Base-by-base conservation (phyloP, 2,797 vertebrate species). In the Microchirus variegatus region DNA sequence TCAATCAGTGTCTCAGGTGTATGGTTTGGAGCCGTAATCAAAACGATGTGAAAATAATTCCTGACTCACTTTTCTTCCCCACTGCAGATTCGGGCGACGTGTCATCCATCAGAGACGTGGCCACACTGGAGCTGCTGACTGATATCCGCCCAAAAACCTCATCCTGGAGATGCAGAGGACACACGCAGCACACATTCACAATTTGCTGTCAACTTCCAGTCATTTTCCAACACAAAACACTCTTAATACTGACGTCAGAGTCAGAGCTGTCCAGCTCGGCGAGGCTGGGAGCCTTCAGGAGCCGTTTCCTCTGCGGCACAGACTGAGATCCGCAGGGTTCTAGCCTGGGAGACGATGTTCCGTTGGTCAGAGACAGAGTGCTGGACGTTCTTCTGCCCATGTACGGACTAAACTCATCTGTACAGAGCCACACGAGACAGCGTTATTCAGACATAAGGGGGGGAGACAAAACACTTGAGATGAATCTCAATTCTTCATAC, bases 181-280 rank as follows among this genome's bases (percentile, higher is more conserved):
- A 61, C 6, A 59, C 67, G n/a, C 18, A 56, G 15, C 26, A 74
- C 22, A 5, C 17, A 63, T 10, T 65, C 16, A 51, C 31, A 2
- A 46, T 57, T 49, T 51, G 11, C 15, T 15, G 15, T 1, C 12
- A 56, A 31, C 17, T 36, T 15, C 15, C 14, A 53, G 22, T 22
- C 40, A 55, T 22, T 26, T n/a, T 5, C 35, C 18, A n/a, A 26
- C 7, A 55, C 37, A 59, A 45, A 42, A 55, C 36, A 42, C 36
- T 41, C 64, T 72, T 15, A 62, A 73, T 15, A 70, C 89, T 90
- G 83, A 99, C 98, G 72, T 99, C 98, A 1, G 97, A 98, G 83
- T 98, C 97, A 0, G 96, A 98, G 91, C 94, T 98, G 84, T 94
- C 94, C 64, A 99, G 89, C 84, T 99, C 97, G 0, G 97, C 91